A percentile compares a stretch with the other conserved stretches of the same genome.
Conservation (phyloP, 2,888 invertebrate genomes). For the Coremacera marginata region DNA sequence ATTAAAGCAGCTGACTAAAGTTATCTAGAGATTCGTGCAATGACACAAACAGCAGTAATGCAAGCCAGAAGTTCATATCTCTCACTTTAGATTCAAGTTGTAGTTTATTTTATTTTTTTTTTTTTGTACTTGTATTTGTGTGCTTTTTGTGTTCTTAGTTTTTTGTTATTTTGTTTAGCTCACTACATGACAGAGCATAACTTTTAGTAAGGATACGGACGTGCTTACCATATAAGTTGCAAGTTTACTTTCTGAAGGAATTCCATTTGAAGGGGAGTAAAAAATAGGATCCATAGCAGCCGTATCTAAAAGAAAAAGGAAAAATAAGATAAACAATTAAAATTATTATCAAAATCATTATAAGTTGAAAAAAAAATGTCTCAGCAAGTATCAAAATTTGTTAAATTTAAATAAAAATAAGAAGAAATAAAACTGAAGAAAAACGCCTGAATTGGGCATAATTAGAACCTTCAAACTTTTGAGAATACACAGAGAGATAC, state of each 20-base stretch:
- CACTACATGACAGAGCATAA: not conserved
- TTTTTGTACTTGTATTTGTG: not conserved
- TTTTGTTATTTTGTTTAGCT: not conserved
- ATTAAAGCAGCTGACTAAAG: too few species aligned
- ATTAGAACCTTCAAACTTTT: too few species aligned
- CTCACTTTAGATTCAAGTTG: not conserved
- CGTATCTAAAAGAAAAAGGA: conserved; percentile 61
- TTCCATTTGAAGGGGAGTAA: conserved; percentile 78
- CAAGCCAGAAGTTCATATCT: too few species aligned
- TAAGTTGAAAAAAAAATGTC: not conserved
- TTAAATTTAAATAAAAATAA: too few species aligned
- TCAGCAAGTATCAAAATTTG: too few species aligned
- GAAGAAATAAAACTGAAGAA: too few species aligned
- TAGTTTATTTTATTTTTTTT: too few species aligned
- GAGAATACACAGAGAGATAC: too few species aligned
- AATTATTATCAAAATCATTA: not conserved
- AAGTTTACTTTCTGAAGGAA: conserved; percentile 87
- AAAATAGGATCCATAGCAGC: conserved; percentile 81
- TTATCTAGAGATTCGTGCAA: too few species aligned
- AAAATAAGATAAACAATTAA: conserved; percentile 32
- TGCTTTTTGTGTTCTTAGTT: not conserved
- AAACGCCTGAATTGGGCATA: too few species aligned
- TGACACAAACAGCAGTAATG: too few species aligned
- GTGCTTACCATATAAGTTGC: conserved; percentile 84
- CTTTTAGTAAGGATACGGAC: not conserved